Evolutionary conservation across 2,888 invertebrate genomes (phyloP).

Genomic region (Serripes groenlandicus): DNA sequence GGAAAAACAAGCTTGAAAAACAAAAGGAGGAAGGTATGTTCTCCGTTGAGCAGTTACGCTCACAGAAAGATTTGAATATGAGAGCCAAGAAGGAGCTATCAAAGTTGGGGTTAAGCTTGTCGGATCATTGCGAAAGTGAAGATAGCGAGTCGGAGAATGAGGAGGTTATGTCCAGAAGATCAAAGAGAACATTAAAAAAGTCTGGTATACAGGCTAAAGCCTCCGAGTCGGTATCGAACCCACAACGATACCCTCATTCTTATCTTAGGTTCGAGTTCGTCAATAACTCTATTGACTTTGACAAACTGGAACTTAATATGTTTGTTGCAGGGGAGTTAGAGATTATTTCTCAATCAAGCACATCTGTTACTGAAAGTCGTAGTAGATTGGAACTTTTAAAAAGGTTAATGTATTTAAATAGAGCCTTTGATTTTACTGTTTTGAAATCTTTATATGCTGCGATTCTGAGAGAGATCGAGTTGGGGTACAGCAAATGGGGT

Average conservation of each 20-base stretch:
- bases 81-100: too few species aligned
- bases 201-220: too few species aligned
- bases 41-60: too few species aligned
- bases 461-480: background rate
- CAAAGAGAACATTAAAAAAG: too few species aligned
- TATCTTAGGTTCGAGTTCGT: background rate
- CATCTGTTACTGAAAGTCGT: background rate
- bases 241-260: background rate
- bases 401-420: background rate
- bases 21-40: too few species aligned
- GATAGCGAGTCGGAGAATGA: too few species aligned
- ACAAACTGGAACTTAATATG: background rate
- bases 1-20: too few species aligned
- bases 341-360: background rate
- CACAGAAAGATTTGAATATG: too few species aligned
- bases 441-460: background rate
- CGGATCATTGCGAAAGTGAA: too few species aligned
- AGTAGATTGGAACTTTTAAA: background rate
- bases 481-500: background rate
- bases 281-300: background rate
- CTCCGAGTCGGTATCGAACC: too few species aligned
- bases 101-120: too few species aligned
- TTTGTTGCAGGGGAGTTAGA: background rate
- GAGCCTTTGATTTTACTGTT: background rate
- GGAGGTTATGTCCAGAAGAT: too few species aligned